Base-by-base conservation (phyloP, 2,113 vertebrate species). In the Turnix velox region DNA sequence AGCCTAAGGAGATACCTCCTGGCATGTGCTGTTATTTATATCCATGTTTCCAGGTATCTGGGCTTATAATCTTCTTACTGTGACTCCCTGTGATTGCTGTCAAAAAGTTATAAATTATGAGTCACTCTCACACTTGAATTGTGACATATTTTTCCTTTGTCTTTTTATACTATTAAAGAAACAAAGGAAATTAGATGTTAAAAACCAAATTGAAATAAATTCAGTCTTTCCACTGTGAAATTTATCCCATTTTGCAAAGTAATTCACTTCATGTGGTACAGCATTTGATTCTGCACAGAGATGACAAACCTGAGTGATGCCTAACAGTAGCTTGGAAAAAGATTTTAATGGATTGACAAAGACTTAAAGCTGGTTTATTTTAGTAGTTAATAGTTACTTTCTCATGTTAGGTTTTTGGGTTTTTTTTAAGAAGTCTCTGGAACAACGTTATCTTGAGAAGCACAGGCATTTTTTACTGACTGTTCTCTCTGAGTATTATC, bases 41-140 rank as follows among this genome's bases (percentile, higher is more conserved):
- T 48, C 13, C n/a, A 80, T 81, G 49, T 86, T 95, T 88, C 78
- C 46, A 95, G 52, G 33, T 91, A 91, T 92, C 74, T 69, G 63
- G 0, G 2, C 28, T 95, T 81, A 40, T 37, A 80, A 3, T 93
- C 63, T 39, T 72, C 9, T 93, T 90, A 46, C 49, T 54, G 31
- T 83, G 84, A 69, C 33, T 87, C 66, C 24, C n/a, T 84, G 46
- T 87, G 66, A 80, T 75, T 84, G 43, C 40, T 55, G 74, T 95
- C 79, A 96, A 87, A 94, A 87, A 55, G n/a, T 49, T 90, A 52
- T 37, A 37, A 77, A 33, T 92, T 67, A 58, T 80, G 42, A 61
- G 35, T 91, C 52, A 20, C 24, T 93, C 40, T 92, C 52, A 73
- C 49, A 78, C 81, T 83, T 93, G 33, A 79, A 2, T 12, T 81